These are phyloP conservation scores for Heterohyrax brucei DNA, from an alignment of 2,797 vertebrate genomes.

Conservation along the genomic window DNA sequence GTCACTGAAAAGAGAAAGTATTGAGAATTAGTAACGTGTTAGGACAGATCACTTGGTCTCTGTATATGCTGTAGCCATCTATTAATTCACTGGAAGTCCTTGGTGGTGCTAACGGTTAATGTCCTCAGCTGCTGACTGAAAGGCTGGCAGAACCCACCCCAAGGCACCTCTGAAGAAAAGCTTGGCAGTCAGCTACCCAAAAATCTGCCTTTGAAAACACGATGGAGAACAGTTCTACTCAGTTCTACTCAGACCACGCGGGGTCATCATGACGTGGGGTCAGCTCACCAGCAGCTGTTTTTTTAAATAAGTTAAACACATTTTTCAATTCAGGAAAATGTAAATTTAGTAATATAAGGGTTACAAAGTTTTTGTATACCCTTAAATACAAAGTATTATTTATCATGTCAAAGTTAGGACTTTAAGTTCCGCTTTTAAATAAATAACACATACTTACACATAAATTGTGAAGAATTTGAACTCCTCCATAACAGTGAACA, in stretches of 20 bases:
- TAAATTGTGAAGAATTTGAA: not conserved
- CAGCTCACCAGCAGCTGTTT: not conserved
- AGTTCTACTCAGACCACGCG: not conserved
- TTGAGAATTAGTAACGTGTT: constrained; percentile 27
- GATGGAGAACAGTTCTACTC: not conserved
- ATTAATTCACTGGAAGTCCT: not conserved
- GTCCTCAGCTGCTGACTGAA: not conserved
- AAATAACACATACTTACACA: not conserved
- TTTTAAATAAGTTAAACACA: not conserved
- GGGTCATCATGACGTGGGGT: not conserved
- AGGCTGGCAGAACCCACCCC: not conserved
- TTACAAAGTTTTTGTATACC: not conserved
- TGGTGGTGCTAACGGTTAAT: not conserved
- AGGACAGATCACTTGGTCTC: constrained; percentile 31
- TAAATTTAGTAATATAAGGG: constrained; percentile 41
- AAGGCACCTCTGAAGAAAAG: not conserved
- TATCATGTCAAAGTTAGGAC: constrained; percentile 36
- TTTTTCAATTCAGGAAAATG: constrained; percentile 52
- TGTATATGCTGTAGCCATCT: not conserved
- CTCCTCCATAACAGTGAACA: not conserved
- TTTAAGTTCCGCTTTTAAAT: constrained; percentile 49
- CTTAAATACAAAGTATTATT: constrained; percentile 55
- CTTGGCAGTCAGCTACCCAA: not conserved
- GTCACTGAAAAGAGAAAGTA: constrained; percentile 49
- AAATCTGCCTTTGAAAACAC: not conserved